A percentile compares a stretch with the other conserved stretches of the same genome.
Conservation (phyloP, 2,113 vertebrate species). For the Lampris megalopsis region DNA sequence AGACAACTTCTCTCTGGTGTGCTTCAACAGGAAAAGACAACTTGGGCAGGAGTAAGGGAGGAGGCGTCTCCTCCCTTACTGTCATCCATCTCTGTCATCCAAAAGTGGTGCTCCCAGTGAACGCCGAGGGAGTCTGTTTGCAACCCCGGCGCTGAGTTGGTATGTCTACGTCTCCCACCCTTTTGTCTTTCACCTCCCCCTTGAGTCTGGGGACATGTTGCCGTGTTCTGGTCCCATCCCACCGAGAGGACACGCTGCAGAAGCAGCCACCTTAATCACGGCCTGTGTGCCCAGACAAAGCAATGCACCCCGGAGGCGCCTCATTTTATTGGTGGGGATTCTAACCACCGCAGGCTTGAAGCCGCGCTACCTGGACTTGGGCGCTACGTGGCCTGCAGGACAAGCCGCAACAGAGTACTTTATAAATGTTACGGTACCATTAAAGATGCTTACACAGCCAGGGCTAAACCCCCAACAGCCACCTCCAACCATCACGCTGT, state of each 20-base stretch:
- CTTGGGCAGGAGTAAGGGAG: not conserved
- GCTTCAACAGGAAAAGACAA: not conserved
- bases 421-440: not conserved
- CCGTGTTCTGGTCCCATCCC: not conserved
- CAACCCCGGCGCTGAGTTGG: not conserved
- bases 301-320: not conserved
- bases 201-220: not conserved
- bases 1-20: not conserved
- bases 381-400: not conserved
- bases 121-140: not conserved
- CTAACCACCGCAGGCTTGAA: not conserved
- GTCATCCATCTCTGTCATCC: not conserved
- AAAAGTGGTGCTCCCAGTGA: conserved; percentile 1
- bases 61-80: not conserved
- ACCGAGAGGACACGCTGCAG: not conserved
- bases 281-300: not conserved
- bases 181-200: not conserved
- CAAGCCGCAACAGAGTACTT: not conserved
- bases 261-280: not conserved
- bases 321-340: not conserved
- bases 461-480: not conserved
- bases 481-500: not conserved
- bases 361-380: not conserved
- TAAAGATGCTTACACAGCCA: not conserved
- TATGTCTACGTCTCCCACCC: not conserved